phyloP scores from a whole-genome alignment of 92 coral and sea anemone species.

The Zoanthus solanderi region DNA sequence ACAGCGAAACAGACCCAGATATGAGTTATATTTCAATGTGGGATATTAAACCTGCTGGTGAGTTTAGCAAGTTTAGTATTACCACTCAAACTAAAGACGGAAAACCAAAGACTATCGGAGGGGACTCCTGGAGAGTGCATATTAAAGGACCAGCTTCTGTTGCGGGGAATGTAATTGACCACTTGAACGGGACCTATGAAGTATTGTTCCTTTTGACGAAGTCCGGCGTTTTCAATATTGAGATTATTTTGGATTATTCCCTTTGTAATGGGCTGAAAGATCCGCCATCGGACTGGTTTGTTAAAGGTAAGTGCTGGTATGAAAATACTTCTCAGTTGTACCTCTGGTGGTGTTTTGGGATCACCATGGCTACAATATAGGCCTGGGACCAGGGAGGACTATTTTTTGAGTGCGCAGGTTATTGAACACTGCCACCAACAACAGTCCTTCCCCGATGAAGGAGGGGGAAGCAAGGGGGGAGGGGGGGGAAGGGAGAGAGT shows the following conservation, averaged over 20 bases:
- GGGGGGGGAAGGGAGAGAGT: too few relatives aligned
- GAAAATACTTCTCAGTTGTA: too few relatives aligned
- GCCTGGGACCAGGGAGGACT: too few relatives aligned
- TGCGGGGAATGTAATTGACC: slow-evolving; percentile 87
- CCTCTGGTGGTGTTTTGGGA: not conserved
- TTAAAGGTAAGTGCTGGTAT: slow-evolving; percentile 59
- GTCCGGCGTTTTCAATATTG: slow-evolving; percentile 74
- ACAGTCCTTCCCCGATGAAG: too few relatives aligned
- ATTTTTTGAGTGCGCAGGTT: too few relatives aligned
- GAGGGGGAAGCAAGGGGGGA: too few relatives aligned
- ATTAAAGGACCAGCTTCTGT: slow-evolving; percentile 87
- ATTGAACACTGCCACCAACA: too few relatives aligned
- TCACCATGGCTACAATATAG: not conserved
- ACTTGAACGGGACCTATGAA: slow-evolving; percentile 89
- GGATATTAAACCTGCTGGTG: slow-evolving; percentile 94
- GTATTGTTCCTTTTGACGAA: slow-evolving; percentile 80
- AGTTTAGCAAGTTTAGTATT: slow-evolving; percentile 84
- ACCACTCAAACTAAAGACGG: slow-evolving; percentile 72
- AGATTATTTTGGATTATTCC: slow-evolving; percentile 80
- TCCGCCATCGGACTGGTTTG: slow-evolving; percentile 87
- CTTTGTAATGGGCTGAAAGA: slow-evolving; percentile 81
- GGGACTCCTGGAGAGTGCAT: slow-evolving; percentile 93
- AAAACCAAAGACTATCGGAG: slow-evolving; percentile 74
- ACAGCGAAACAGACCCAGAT: slow-evolving; percentile 74
- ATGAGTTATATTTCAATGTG: slow-evolving; percentile 78